A percentile compares a stretch with the other conserved stretches of the same genome.
Evolutionary conservation across 2,113 vertebrate species (phyloP).

Genomic region (Lasiurus borealis): DNA sequence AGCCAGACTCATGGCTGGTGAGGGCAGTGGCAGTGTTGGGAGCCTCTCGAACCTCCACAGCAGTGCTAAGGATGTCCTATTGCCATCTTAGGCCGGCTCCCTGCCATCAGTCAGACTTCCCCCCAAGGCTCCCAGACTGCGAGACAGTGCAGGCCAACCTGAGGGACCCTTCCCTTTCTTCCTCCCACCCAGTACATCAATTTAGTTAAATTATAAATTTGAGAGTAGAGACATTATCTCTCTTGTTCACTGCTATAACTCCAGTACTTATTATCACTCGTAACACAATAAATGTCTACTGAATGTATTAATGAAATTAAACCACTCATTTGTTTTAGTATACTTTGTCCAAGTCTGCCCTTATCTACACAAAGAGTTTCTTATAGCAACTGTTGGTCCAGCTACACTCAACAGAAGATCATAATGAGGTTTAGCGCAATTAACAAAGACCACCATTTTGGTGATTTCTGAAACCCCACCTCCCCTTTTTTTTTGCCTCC

Average conservation of each 20-base stretch:
- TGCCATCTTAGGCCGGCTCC: too few relatives aligned
- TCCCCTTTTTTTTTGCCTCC: background rate
- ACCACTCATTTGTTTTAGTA: constrained; percentile 6
- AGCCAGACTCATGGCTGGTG: too few relatives aligned
- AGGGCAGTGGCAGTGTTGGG: too few relatives aligned
- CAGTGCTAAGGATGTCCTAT: too few relatives aligned
- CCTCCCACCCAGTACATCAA: too few relatives aligned
- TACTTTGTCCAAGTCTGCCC: background rate
- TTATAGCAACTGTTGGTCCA: background rate
- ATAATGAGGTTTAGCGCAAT: background rate
- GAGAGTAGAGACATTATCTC: background rate
- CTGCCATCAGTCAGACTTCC: too few relatives aligned
- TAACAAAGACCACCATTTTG: background rate
- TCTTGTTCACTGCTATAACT: constrained; percentile 29
- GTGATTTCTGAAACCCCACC: background rate
- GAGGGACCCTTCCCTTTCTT: too few relatives aligned
- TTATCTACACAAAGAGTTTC: background rate
- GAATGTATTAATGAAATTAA: constrained; percentile 7
- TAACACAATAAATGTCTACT: background rate
- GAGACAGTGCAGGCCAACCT: too few relatives aligned
- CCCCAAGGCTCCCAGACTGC: too few relatives aligned
- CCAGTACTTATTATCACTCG: background rate
- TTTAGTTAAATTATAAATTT: constrained; percentile 10
- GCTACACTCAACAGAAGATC: background rate
- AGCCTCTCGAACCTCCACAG: too few relatives aligned